Base-by-base conservation (phyloP, 30 jellyfish, hydroid and myxozoan species). In the Kudoa iwatai region DNA sequence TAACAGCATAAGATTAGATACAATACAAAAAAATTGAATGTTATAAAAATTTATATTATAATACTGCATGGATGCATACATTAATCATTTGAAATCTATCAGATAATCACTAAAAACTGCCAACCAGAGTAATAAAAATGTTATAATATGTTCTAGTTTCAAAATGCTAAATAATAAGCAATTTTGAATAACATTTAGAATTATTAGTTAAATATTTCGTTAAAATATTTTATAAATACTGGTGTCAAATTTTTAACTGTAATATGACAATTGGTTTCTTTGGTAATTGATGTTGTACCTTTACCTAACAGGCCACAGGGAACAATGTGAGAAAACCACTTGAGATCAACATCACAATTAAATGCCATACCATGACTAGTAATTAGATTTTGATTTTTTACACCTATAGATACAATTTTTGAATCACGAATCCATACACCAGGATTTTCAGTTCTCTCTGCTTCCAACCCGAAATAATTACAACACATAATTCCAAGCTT, bases 291-390 rank as follows among this genome's bases (percentile, higher is more conserved):
- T 24, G 96, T 77, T 25, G 58, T 85, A 13, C 60, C 83, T 58
- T 77, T 77, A 13, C 67, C 96, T 4, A 40, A 54, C 15, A 77
- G 43, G 13, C 96, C 96, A 52, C 96, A 77, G 2, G 96, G 86
- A 18, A 53, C 83, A 17, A 77, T 77, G 42, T 77, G 79, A 19
- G 52, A 58, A 52, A 62, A 77, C 96, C 96, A 77, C 4, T 33
- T 17, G 20, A 77, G 48, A 33, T 77, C 85, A 6, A 57, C 61
- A 56, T 77, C 58, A 51, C 96, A 77, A 47, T 77, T 77, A 52
- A 77, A 51, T 12, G 96, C 83, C 19, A 77, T 44, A 2, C 96
- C 96, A 62, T 77, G 96, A 16, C 68, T 43, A 17, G 96, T 55
- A 25, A 77, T 62, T n/a, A n/a, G n/a, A n/a, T n/a, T n/a, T n/a